Base-by-base conservation (phyloP, 64 coral and sea anemone species). In the Stichodactyla helianthus region DNA sequence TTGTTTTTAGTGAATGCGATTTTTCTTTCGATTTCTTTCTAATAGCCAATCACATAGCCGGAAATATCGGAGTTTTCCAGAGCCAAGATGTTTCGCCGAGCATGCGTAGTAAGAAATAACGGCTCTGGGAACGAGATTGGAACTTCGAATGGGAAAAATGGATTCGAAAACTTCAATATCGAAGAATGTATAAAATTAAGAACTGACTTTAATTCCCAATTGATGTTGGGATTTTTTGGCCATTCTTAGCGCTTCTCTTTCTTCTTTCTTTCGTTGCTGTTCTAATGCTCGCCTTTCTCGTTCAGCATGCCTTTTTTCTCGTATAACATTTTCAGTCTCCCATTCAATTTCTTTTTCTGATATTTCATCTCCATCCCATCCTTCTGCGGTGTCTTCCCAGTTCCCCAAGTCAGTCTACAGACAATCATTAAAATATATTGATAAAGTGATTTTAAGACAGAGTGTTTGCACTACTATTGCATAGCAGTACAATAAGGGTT, bases 341-440 rank as follows among this genome's bases (percentile, higher is more conserved):
- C 87, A 89, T 82, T 93, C 92, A 86, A 89, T 93, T 77, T 93
- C 92, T 17, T 82, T 89, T 51, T 93, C 92, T 57, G 87, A 78
- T 55, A 93, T 88, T 57, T 79, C 87, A 18, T 93, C 77, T 58
- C 84, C 89, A 4, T 90, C 92, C 92, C 87, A 85, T 64, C 60
- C 79, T 82, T 63, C 44, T 11, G n/a, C 58, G 6, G 71, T 85
- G 10, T 93, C 92, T 25, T 93, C 92, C 92, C 92, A 93, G 1
- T 87, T 82, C 7, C 92, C 92, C 2, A 93, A 61, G 53, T 89
- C 92, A 76, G 92, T 84, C 92, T 93, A 62, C 51, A 25, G 17
- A 74, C 25, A 31, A 74, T 28, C 7, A 15, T 74, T 10, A 13
- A 5, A 65, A 6, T 65, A 44, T 44, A 44, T 44, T 44, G 35